Percentiles rank a stretch among this genome's conserved stretches.
phyloP scores from a whole-genome alignment of 2,797 vertebrate species.

The Rhadinocentrus ornatus region DNA sequence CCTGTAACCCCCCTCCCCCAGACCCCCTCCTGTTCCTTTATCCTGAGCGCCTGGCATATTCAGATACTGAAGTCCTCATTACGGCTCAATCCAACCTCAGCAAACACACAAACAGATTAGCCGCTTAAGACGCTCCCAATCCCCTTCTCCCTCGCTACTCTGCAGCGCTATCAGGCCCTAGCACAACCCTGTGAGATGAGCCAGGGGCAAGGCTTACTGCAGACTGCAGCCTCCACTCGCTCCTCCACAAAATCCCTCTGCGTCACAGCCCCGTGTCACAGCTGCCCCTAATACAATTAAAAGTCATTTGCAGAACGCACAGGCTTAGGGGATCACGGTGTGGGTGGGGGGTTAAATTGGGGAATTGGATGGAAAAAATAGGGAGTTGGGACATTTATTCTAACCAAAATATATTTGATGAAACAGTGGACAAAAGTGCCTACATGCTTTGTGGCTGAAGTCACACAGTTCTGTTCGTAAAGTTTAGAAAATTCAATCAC shows the following conservation, averaged over 20 bases:
- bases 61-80: slow-evolving; percentile 90
- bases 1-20: slow-evolving; percentile 24
- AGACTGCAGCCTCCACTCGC: slow-evolving; percentile 77
- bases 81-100: slow-evolving; percentile 89
- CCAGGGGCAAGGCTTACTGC: slow-evolving; percentile 86
- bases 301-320: slow-evolving; percentile 87
- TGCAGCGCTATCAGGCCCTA: slow-evolving; percentile 83
- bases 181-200: slow-evolving; percentile 87
- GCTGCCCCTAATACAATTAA: slow-evolving; percentile 89
- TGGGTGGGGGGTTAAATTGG: slow-evolving; percentile 69
- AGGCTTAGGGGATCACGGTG: slow-evolving; percentile 81
- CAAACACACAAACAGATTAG: slow-evolving; percentile 90
- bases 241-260: slow-evolving; percentile 80
- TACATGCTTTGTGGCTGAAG: slow-evolving; percentile 44
- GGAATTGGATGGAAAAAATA: slow-evolving; percentile 32
- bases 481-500: slow-evolving; percentile 34
- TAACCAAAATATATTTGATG: slow-evolving; percentile 61
- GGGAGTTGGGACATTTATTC: slow-evolving; percentile 60
- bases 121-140: slow-evolving; percentile 81
- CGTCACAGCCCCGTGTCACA: slow-evolving; percentile 84
- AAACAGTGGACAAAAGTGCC: slow-evolving; percentile 37
- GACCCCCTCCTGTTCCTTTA: slow-evolving; percentile 74
- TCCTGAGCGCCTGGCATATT: slow-evolving; percentile 87
- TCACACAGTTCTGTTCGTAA: slow-evolving; percentile 42
- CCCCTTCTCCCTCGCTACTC: slow-evolving; percentile 83